Conservation (phyloP, 2,888 invertebrate species). For the Podotricha telesiphe region DNA sequence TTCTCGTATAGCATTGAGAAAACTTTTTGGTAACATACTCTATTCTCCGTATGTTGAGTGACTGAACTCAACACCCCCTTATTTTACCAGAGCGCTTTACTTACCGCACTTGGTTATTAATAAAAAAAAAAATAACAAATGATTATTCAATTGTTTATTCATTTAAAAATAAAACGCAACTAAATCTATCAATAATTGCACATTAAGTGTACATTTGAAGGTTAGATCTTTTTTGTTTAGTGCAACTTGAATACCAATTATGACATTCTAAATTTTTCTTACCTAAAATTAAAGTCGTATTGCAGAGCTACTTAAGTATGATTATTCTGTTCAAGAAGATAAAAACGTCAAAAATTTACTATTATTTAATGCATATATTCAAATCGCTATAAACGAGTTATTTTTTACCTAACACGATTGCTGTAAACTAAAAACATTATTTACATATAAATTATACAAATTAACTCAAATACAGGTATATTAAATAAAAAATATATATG, state of each 20-base stretch:
- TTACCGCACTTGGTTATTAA: too few relatives aligned
- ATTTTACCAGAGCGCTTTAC: too few relatives aligned
- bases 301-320: too few relatives aligned
- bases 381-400: neutral
- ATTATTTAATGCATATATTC: neutral
- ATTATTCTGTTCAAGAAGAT: too few relatives aligned
- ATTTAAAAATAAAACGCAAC: neutral
- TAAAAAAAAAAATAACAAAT: too few relatives aligned
- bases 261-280: neutral
- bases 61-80: too few relatives aligned
- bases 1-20: too few relatives aligned
- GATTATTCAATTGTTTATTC: too few relatives aligned
- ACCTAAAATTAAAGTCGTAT: too few relatives aligned
- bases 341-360: neutral
- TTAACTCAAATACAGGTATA: neutral
- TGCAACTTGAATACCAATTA: slow-evolving; percentile 27
- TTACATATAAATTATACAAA: slow-evolving; percentile 5
- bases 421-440: slow-evolving; percentile 5
- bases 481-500: too few relatives aligned
- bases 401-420: neutral
- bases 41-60: too few relatives aligned
- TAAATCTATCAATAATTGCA: slow-evolving; percentile 13
- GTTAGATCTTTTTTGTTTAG: slow-evolving; percentile 9
- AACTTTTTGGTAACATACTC: too few relatives aligned
- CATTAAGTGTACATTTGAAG: slow-evolving; percentile 18